A percentile compares a stretch with the other conserved stretches of the same genome.
Evolutionary conservation across 2,797 vertebrate genomes (phyloP).

Genomic region (Neosilurus hyrtlii): DNA sequence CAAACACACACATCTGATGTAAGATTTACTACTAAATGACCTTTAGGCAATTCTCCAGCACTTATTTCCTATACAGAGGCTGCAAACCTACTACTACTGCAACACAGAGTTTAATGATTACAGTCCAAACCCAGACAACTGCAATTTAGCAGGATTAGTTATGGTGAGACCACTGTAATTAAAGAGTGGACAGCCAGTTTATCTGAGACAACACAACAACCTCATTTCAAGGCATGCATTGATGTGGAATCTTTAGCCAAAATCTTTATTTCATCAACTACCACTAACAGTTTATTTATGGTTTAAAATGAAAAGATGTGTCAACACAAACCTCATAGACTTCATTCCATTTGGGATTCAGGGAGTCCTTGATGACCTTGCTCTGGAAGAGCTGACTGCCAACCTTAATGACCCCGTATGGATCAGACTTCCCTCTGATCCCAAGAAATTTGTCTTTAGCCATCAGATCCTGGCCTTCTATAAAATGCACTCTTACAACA

Average conservation of each 20-base stretch:
- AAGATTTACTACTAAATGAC: background rate
- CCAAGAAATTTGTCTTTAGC: constrained; percentile 88
- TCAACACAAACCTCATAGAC: constrained; percentile 84
- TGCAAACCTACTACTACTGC: background rate
- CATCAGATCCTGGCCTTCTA: constrained; percentile 88
- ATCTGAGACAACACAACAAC: background rate
- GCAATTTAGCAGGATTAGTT: background rate
- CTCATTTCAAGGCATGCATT: background rate
- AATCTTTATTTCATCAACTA: background rate
- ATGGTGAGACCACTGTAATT: background rate
- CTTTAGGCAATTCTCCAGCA: background rate
- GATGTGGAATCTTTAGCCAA: background rate
- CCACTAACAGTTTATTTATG: background rate
- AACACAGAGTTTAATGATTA: background rate
- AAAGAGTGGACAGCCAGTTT: background rate
- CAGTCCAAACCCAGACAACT: background rate
- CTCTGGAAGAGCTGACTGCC: constrained; percentile 86
- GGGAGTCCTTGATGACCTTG: constrained; percentile 86
- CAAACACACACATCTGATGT: background rate
- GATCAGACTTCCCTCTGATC: constrained; percentile 94
- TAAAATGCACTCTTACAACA: constrained; percentile 87
- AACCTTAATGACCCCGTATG: constrained; percentile 84
- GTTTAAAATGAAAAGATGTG: background rate
- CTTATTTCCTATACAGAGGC: background rate
- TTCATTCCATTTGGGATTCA: constrained; percentile 91